Evolutionary conservation across 2,888 invertebrate genomes (phyloP).

Genomic region (Drosophila anomalipes): DNA sequence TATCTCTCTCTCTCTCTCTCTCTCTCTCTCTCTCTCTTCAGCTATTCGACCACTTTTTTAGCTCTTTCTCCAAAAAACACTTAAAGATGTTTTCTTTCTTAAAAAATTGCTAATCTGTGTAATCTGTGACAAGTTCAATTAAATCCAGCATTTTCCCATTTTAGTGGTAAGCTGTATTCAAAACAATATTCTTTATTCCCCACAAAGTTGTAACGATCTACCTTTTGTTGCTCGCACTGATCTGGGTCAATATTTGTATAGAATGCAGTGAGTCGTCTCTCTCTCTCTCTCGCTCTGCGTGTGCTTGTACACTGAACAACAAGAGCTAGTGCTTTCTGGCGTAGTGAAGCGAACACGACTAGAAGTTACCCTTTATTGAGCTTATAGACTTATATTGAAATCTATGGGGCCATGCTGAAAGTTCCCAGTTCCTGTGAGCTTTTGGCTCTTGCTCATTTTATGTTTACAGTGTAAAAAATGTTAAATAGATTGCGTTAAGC

Average conservation of each 20-base stretch:
- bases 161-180: neutral
- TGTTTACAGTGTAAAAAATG: neutral
- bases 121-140: neutral
- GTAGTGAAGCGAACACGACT: neutral
- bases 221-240: neutral
- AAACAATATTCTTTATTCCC: neutral
- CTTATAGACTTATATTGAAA: neutral
- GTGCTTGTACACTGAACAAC: neutral
- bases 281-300: neutral
- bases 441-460: neutral
- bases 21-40: neutral
- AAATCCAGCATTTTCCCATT: neutral
- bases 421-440: neutral
- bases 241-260: neutral
- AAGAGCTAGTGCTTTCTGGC: neutral
- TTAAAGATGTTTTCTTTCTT: neutral
- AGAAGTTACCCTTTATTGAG: neutral
- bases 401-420: neutral
- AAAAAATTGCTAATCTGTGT: neutral
- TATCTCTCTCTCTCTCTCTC: too few species aligned
- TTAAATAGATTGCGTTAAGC: conserved; percentile 17
- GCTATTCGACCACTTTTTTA: neutral
- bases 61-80: neutral
- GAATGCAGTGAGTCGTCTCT: neutral
- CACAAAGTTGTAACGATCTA: neutral